Conservation (phyloP, 2,888 invertebrate species). For the Thymelicus sylvestris region DNA sequence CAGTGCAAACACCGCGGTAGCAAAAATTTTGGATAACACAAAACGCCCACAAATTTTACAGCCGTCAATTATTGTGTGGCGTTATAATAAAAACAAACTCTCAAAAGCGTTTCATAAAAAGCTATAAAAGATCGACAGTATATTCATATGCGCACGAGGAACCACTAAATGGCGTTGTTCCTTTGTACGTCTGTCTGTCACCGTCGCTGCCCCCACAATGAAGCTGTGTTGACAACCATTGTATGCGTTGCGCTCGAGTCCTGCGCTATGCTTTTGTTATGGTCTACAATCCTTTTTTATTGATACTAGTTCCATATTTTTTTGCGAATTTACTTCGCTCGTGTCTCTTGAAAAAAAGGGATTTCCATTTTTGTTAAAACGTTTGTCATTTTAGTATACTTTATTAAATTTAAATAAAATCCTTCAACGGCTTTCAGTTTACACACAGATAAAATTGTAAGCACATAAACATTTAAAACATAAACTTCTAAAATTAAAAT, state of each 20-base stretch:
- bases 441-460: slow-evolving; percentile 25
- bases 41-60: slow-evolving; percentile 27
- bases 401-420: slow-evolving; percentile 3
- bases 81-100: slow-evolving; percentile 23
- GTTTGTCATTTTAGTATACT: too few relatives aligned
- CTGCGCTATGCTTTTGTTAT: slow-evolving; percentile 21
- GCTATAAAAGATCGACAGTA: slow-evolving; percentile 27
- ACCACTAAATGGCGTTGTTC: slow-evolving; percentile 51
- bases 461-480: slow-evolving; percentile 26
- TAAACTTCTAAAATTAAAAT: slow-evolving; percentile 18
- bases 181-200: slow-evolving; percentile 62
- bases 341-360: not conserved
- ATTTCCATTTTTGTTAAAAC: not conserved
- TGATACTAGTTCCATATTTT: slow-evolving; percentile 2
- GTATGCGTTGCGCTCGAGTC: slow-evolving; percentile 49
- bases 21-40: slow-evolving; percentile 20
- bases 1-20: not conserved
- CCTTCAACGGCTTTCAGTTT: not conserved
- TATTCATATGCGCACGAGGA: slow-evolving; percentile 32
- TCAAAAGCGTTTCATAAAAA: slow-evolving; percentile 25
- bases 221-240: slow-evolving; percentile 72
- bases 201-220: slow-evolving; percentile 48
- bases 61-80: slow-evolving; percentile 17
- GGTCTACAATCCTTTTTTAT: slow-evolving; percentile 29
- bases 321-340: not conserved